A percentile compares a stretch with the other conserved stretches of the same genome.
Evolutionary conservation across 2,888 invertebrate species (phyloP).

Genomic region (Gymnoscelis rufifasciata): DNA sequence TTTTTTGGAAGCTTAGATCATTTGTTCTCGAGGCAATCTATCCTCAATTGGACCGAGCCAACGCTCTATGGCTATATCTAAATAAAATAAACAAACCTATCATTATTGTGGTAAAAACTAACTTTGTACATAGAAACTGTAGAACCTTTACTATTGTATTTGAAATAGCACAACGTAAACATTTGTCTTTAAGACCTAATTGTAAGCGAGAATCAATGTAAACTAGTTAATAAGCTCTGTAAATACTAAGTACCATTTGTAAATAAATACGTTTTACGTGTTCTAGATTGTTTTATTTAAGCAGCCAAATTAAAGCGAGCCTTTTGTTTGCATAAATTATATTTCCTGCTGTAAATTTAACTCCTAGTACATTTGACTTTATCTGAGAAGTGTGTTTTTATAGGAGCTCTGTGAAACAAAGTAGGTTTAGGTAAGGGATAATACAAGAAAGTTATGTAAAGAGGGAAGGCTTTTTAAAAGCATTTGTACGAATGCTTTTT

Average conservation of each 20-base stretch:
- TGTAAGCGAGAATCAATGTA: slow-evolving; percentile 30
- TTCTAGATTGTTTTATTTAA: slow-evolving; percentile 46
- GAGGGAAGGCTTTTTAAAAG: slow-evolving; percentile 27
- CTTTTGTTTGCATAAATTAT: slow-evolving; percentile 16
- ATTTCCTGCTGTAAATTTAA: slow-evolving; percentile 22
- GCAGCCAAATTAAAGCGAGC: slow-evolving; percentile 2
- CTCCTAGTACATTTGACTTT: slow-evolving; percentile 10
- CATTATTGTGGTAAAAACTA: neutral
- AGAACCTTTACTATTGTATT: slow-evolving; percentile 9
- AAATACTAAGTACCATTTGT: slow-evolving; percentile 55
- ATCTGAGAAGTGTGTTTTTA: slow-evolving; percentile 26
- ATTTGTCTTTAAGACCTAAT: slow-evolving; percentile 30
- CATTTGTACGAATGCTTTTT: slow-evolving; percentile 17
- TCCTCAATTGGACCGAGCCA: neutral
- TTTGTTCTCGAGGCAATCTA: slow-evolving; percentile 1
- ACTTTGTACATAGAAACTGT: slow-evolving; percentile 11
- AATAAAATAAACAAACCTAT: neutral
- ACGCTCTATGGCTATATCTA: neutral
- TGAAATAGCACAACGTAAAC: slow-evolving; percentile 18
- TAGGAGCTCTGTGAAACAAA: slow-evolving; percentile 25
- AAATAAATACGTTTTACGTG: slow-evolving; percentile 74
- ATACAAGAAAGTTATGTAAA: slow-evolving; percentile 28
- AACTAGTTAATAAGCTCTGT: slow-evolving; percentile 43
- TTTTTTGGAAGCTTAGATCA: neutral
- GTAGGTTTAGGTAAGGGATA: slow-evolving; percentile 23